phyloP scores from a whole-genome alignment of 2,113 vertebrate genomes.

The Psettodes erumei region DNA sequence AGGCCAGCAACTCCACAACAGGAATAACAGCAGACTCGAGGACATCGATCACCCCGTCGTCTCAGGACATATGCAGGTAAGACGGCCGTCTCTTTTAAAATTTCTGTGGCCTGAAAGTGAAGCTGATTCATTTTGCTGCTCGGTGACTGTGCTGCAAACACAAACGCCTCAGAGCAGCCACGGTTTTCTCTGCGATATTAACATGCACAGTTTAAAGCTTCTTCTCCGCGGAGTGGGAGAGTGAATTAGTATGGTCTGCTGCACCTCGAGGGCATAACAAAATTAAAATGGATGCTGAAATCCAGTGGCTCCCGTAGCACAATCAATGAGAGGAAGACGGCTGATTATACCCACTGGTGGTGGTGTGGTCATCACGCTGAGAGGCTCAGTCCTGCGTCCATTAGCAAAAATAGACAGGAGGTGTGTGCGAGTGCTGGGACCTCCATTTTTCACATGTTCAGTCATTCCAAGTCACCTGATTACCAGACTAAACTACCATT shows the following conservation, averaged over 20 bases:
- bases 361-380: not conserved
- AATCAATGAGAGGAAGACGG: slow-evolving; percentile 31
- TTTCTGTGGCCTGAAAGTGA: not conserved
- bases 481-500: not conserved
- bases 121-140: not conserved
- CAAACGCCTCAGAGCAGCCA: not conserved
- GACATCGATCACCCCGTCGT: slow-evolving; percentile 89
- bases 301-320: not conserved
- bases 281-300: slow-evolving; percentile 41
- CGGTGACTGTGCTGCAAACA: not conserved
- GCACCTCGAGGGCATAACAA: slow-evolving; percentile 14
- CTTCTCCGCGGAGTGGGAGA: slow-evolving; percentile 30
- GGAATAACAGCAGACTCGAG: slow-evolving; percentile 86
- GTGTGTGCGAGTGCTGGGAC: not conserved
- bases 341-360: not conserved
- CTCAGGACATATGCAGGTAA: slow-evolving; percentile 97
- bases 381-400: not conserved
- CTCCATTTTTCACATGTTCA: slow-evolving; percentile 35
- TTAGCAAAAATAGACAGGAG: not conserved
- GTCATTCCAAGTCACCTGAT: not conserved
- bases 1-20: slow-evolving; percentile 93
- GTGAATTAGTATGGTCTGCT: slow-evolving; percentile 21
- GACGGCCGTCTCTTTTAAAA: slow-evolving; percentile 4
- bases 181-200: slow-evolving; percentile 11
- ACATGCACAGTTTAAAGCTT: slow-evolving; percentile 14